Evolutionary conservation across 2,888 invertebrate species (phyloP), one percentile per base, ranked within the genome.

Genomic region (Thyatira batis): DNA sequence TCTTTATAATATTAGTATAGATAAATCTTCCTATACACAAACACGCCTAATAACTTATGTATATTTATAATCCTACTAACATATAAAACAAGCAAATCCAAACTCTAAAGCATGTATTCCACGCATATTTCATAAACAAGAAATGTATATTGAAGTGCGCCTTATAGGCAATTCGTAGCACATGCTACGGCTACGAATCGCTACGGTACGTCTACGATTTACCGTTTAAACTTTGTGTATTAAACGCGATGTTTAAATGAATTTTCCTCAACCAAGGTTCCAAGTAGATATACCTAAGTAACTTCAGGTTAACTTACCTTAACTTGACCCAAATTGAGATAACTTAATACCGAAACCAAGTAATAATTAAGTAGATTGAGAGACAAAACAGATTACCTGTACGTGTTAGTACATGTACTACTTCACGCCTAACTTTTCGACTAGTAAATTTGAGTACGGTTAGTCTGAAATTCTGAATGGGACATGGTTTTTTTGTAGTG

Each of bases 121-220:
- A 3, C n/a, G n/a, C 33, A 33, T 33, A 33, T 33, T 33, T 33
- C n/a, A 33, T 13, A 13, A 13, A 33, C 0, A 51, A 57, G 60
- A 57, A 33, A 13, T 5, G 33, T 33, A 13, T 33, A 33, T 33
- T 33, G 33, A 33, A 33, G 33, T 33, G 13, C 11, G n/a, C 30
- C 33, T 33, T 13, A 33, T 73, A 65, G 71, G 61, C 69, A 62
- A 74, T 75, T 68, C 75, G 76, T 78, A 78, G 75, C 77, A 74
- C 61, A 66, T 76, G 76, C 76, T 78, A 78, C 78, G 28, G 55
- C 61, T 60, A 58, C 60, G 57, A 11, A 33, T 13, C 8, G 52
- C 63, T 59, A 59, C 61, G 53, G 13, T 13, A 13, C 30, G 28
- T 52, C 53, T 56, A 59, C 61, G 54, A 46, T 27, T 53, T 30